Evolutionary conservation across 2,888 invertebrate genomes (phyloP), one percentile per base, ranked within the genome.

Genomic region (Nymphalis c-album): DNA sequence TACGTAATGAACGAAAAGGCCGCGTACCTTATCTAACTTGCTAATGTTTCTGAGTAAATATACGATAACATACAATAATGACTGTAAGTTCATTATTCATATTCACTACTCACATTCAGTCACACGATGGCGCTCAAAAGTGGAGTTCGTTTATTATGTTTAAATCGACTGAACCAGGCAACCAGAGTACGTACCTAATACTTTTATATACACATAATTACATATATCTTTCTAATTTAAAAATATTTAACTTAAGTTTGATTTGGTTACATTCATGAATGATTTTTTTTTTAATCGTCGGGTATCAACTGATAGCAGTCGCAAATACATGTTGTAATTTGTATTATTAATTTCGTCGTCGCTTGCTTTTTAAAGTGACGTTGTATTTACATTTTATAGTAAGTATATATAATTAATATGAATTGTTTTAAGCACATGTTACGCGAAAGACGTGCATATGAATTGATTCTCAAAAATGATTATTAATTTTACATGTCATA

Each of bases 21-120:
- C 76, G 72, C 65, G 75, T 75, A 59, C 77, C 84, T 87, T 87
- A 88, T 88, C 87, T 77, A 67, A 80, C 80, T 86, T 87, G 85
- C 83, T 82, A 85, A 87, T 86, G 82, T 76, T 75, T 73, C 71
- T 74, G 71, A 76, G 76, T 78, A 78, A 78, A 77, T 71, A 73
- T 67, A 64, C 66, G 68, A 67, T 67, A 72, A 57, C 59, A 71
- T 73, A 69, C 63, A 66, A 71, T 72, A 71, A 71, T 73, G 57
- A 53, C 13, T 40, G 22, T 35, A 57, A n/a, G 18, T 10, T 35
- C 71, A 72, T 60, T 60, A 45, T 16, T 63, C 50, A 46, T 35
- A 45, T 16, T 63, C 50, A 46, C 35, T 61, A 64, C 68, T 22
- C 22, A 22, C 22, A 22, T 22, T 72, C 68, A 71, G 73, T 74